These are phyloP conservation scores for Caerostris darwini DNA, from an alignment of 1,140 invertebrate species.

Conservation along the genomic window DNA sequence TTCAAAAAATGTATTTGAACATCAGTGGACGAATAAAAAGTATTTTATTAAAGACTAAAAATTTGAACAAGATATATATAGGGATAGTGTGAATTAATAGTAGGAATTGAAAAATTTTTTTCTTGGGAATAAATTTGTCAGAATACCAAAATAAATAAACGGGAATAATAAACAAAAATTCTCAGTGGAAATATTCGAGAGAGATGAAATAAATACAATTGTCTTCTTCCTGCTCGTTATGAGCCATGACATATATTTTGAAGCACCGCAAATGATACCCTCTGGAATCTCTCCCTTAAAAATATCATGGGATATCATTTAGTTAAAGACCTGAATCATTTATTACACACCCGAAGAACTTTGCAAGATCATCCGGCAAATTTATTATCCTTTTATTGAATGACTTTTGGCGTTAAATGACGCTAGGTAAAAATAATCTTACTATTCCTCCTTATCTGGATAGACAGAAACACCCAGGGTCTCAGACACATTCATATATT, in stretches of 20 bases:
- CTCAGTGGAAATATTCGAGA: not conserved
- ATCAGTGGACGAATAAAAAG: too few species aligned
- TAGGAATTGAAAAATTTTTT: too few species aligned
- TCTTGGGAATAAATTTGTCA: too few species aligned
- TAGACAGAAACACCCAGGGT: not conserved
- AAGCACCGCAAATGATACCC: not conserved
- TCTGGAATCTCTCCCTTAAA: not conserved
- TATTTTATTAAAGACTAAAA: too few species aligned
- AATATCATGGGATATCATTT: not conserved
- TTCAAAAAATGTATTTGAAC: too few species aligned
- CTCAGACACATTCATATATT: slow-evolving; percentile 38
- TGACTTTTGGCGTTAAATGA: slow-evolving; percentile 30
- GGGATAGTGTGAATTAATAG: too few species aligned
- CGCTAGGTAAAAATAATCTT: slow-evolving; percentile 17
- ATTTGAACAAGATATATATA: too few species aligned
- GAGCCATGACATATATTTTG: not conserved
- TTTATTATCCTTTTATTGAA: slow-evolving; percentile 58
- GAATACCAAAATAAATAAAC: too few species aligned
- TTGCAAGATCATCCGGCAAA: not conserved
- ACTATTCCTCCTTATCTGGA: not conserved
- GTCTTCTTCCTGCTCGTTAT: not conserved
- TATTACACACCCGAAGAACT: not conserved
- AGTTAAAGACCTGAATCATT: slow-evolving; percentile 17
- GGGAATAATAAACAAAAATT: too few species aligned
- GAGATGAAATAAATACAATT: not conserved